Evolutionary conservation across 1,140 invertebrate species (phyloP), one percentile per base, ranked within the genome.

Genomic region (Aphelenchoides avenae): DNA sequence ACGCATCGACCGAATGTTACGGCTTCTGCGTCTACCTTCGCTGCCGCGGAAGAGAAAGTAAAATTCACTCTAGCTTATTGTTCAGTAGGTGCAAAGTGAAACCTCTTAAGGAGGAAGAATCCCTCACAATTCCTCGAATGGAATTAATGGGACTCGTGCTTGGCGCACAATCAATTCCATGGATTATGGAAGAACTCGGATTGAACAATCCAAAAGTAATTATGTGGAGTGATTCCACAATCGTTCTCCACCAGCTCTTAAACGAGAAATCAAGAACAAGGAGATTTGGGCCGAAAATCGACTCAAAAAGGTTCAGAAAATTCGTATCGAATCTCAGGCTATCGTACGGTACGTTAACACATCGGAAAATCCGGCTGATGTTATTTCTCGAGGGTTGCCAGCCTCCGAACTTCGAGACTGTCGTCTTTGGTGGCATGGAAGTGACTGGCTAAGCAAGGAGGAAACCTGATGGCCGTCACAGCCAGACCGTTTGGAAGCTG

Each of bases 141-240:
- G 64, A 66, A 40, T 30, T 66, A 20, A 9, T 66, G 37, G 57
- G 36, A 7, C 9, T 49, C 0, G 27, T 53, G 4, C 20, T 62
- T 2, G 64, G 46, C 0, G 41, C 24, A 9, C 37, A 24, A 0
- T 7, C 48, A 6, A 4, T 24, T 0, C 9, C 9, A 4, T 55
- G 18, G 34, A 6, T 66, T 5, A 50, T 20, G 1, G 20, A 36
- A 7, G 44, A 56, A 22, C 9, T 66, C 0, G 42, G 42, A 13
- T 15, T 34, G 1, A n/a, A n/a, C 7, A 52, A 56, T 7, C 3
- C 4, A 0, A 11, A 1, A 1, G 6, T 29, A 2, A 26, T 39
- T 18, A 13, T 67, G 5, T 66, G 64, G 64, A 42, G 33, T 4
- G 64, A 66, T 24, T 67, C 64, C 20, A n/a, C 15, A 26, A 40